Base-by-base conservation (phyloP, 2,113 vertebrate genomes). In the Clupea harengus region DNA sequence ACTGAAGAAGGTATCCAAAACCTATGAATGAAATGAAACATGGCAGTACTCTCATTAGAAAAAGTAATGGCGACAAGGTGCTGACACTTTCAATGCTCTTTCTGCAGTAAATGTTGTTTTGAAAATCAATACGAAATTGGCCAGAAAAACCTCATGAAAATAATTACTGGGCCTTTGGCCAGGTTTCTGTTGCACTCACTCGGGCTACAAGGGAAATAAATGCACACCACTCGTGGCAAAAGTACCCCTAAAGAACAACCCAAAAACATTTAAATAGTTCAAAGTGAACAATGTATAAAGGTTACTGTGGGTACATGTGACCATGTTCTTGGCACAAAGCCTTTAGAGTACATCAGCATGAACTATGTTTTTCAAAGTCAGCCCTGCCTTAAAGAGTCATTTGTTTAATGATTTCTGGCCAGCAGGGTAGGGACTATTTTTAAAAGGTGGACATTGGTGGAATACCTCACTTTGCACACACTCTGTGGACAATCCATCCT, bases 351-450 rank as follows among this genome's bases (percentile, higher is more conserved):
- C 89, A 89, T 85, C 85, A 80, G 90, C 90, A 90, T 89, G 89
- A 85, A 18, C 89, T 87, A 86, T 92, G 90, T 89, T 92, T 92
- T 91, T 92, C 93, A 92, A 92, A 93, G 93, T 94, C 93, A 93
- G 90, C 90, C 91, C 50, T 80, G 83, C 91, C 90, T 90, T 90
- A 90, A 93, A 93, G 92, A 93, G 93, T 91, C 93, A 94, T 94
- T 94, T 94, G 91, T 94, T 92, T 93, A 95, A 95, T 94, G 89
- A 88, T 93, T 92, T 92, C 83, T 83, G 85, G 92, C 88, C 94
- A 94, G 93, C 90, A 92, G 91, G 92, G 92, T 87, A 45, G 28
- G 32, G 25, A 89, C 92, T 94, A 92, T 93, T 94, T 92, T 92
- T 90, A 90, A 88, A 88, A 39, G 82, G 87, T 88, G 86, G 91